A percentile compares a stretch with the other conserved stretches of the same genome.
Evolutionary conservation across 2,888 invertebrate species (phyloP).

Genomic region (Trilocha varians): DNA sequence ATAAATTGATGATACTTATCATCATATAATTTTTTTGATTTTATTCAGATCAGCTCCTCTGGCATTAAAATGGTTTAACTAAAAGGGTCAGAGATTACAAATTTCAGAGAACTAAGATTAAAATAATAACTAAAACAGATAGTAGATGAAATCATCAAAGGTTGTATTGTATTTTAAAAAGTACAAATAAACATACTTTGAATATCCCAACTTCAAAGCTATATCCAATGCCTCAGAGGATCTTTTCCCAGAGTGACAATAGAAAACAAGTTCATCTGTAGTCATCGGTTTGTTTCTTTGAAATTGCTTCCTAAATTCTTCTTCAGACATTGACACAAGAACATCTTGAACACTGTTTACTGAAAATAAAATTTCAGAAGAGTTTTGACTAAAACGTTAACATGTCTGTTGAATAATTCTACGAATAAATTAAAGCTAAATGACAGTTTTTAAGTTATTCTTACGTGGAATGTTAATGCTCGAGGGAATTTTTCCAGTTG

Average conservation of each 20-base stretch:
- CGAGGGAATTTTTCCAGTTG: slow-evolving; percentile 80
- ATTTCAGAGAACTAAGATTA: no score
- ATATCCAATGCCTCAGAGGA: slow-evolving; percentile 50
- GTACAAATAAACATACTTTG: slow-evolving; percentile 35
- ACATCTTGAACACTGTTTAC: slow-evolving; percentile 43
- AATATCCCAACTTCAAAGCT: slow-evolving; percentile 57
- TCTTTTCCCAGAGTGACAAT: slow-evolving; percentile 54
- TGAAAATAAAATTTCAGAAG: slow-evolving; percentile 27
- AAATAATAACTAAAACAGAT: neutral
- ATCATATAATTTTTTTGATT: no score
- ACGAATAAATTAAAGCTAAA: no score
- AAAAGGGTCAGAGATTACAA: no score
- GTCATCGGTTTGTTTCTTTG: slow-evolving; percentile 45
- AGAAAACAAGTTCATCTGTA: slow-evolving; percentile 58
- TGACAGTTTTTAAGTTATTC: slow-evolving; percentile 2
- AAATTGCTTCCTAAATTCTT: slow-evolving; percentile 48
- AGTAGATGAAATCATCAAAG: neutral
- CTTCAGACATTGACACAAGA: slow-evolving; percentile 46
- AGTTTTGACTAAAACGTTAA: no score
- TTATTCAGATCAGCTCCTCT: no score
- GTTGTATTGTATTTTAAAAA: neutral
- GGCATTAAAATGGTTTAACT: no score
- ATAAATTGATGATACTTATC: no score
- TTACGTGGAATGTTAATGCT: slow-evolving; percentile 86
- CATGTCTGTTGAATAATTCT: no score